phyloP scores from a whole-genome alignment of 2,113 vertebrate genomes.

The Pelecanoides urinatrix region DNA sequence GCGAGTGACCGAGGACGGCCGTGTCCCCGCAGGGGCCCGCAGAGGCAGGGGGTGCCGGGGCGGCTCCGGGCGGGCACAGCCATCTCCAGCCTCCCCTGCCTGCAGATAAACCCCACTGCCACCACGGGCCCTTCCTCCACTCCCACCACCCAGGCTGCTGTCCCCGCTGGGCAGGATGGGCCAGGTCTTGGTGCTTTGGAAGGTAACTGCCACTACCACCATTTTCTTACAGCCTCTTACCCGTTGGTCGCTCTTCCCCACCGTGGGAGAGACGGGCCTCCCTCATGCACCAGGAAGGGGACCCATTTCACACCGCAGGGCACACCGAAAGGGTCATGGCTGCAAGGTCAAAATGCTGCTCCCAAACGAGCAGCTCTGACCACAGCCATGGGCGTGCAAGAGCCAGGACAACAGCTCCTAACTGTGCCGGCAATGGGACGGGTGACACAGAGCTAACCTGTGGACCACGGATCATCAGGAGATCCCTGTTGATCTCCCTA shows the following conservation, averaged over 20 bases:
- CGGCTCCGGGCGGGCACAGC: not conserved
- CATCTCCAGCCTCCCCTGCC: not conserved
- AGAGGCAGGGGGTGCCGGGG: rapidly evolving
- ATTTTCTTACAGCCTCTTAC: not conserved
- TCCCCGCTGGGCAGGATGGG: not conserved
- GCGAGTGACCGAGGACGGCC: rapidly evolving
- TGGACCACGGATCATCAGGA: not conserved
- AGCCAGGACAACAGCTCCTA: not conserved
- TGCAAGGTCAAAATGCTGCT: not conserved
- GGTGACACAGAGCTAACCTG: not conserved
- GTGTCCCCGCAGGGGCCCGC: rapidly evolving
- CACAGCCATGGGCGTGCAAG: not conserved
- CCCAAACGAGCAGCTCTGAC: not conserved
- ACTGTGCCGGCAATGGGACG: rapidly evolving
- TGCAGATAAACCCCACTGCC: not conserved
- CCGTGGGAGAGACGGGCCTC: rapidly evolving
- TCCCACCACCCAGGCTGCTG: not conserved
- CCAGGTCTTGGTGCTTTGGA: not conserved
- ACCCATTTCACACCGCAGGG: rapidly evolving
- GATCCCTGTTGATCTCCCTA: not conserved
- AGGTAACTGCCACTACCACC: not conserved
- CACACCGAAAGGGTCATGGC: rapidly evolving
- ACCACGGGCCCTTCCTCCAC: rapidly evolving
- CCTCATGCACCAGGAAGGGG: rapidly evolving
- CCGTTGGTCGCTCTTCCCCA: rapidly evolving